Evolutionary conservation across 2,797 vertebrate species (phyloP), one percentile per base, ranked within the genome.

Genomic region (Arnoldichthys spilopterus): DNA sequence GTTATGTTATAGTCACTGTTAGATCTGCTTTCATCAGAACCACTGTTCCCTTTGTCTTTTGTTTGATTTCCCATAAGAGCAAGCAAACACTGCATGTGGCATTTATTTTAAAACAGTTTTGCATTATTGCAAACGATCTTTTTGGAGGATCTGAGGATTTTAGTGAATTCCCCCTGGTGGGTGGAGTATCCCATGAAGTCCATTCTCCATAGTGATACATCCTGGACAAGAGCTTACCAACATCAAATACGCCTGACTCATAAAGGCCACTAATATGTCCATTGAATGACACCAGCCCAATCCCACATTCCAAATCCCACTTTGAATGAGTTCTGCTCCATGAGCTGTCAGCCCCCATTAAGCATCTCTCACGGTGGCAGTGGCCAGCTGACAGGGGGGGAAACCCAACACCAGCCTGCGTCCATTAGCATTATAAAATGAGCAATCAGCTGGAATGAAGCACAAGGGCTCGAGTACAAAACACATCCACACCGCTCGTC

Each of bases 401-500:
- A 92, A 94, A 93, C 93, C 89, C 90, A 89, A 94, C 92, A 93
- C 94, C 92, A 78, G 87, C 90, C 93, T 90, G 92, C 90, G 91
- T 86, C 92, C 90, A 95, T 95, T 94, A 94, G 93, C 94, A 95
- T 95, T 93, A 95, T 91, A 96, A 95, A 94, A 96, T 94, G 95
- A 94, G 93, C 95, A 94, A 94, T 95, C 93, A 92, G 89, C 94
- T 94, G 93, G 93, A 94, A 95, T 92, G 89, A 93, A 93, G 84
- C 93, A 93, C 90, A 91, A 91, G 90, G 90, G 74, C 91, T 91
- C 86, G 88, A 91, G 91, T 90, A 92, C 92, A 92, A 92, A 94
- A 90, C 90, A 89, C 91, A 90, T 90, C 89, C 90, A 93, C 92
- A 93, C 92, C 91, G 68, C 69, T 81, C 71, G 74, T 84, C 73